Evolutionary conservation across 2,888 invertebrate genomes (phyloP).

Genomic region (Euclidia mi): DNA sequence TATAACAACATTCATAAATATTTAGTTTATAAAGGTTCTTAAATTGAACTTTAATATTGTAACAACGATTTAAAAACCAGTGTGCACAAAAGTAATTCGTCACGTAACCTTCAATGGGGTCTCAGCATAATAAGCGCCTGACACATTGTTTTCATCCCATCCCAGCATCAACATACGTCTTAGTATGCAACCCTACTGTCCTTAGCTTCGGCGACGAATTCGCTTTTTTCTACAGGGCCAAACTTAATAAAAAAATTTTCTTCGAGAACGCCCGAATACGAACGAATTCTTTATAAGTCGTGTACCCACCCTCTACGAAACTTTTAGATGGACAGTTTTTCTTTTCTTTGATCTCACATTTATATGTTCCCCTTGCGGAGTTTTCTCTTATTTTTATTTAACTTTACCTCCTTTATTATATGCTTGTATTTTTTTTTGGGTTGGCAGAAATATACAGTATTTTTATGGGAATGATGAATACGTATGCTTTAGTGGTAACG

Average conservation of each 20-base stretch:
- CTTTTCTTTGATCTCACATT: slow-evolving; percentile 73
- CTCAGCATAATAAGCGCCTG: slow-evolving; percentile 5
- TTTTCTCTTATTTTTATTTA: slow-evolving; percentile 71
- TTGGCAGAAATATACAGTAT: slow-evolving; percentile 21
- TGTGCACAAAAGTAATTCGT: background rate
- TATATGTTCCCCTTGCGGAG: slow-evolving; percentile 62
- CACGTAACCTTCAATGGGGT: background rate
- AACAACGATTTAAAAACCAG: too few relatives aligned
- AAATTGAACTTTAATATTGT: too few relatives aligned
- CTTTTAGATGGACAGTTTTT: slow-evolving; percentile 58
- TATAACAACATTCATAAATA: too few relatives aligned
- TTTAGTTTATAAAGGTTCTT: too few relatives aligned
- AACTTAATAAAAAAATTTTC: slow-evolving; percentile 53
- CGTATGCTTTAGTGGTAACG: slow-evolving; percentile 8
- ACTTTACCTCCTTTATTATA: slow-evolving; percentile 61
- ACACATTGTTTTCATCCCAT: slow-evolving; percentile 9
- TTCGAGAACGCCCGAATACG: slow-evolving; percentile 38
- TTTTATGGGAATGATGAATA: slow-evolving; percentile 20
- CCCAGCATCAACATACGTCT: slow-evolving; percentile 7
- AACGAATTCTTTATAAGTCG: slow-evolving; percentile 44
- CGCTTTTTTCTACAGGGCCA: slow-evolving; percentile 23
- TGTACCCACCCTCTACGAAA: slow-evolving; percentile 39
- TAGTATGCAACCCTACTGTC: slow-evolving; percentile 8
- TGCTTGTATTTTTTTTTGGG: slow-evolving; percentile 41
- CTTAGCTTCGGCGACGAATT: slow-evolving; percentile 21